These are phyloP conservation scores for Acipenser oxyrinchus DNA, from an alignment of 2,797 vertebrate genomes.

Conservation along the genomic window DNA sequence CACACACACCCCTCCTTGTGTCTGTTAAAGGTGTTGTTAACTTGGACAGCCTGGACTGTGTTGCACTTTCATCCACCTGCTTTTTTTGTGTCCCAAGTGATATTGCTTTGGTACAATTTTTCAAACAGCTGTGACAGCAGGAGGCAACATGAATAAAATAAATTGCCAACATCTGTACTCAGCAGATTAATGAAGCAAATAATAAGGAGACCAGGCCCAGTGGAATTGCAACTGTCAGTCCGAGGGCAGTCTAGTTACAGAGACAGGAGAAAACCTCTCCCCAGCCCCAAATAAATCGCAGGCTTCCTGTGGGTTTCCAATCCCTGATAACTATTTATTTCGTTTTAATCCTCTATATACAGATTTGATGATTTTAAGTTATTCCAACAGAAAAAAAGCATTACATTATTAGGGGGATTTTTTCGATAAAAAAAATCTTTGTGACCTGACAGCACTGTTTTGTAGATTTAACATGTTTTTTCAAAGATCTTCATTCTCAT, in stretches of 20 bases:
- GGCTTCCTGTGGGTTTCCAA: neutral
- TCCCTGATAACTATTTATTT: neutral
- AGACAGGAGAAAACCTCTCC: constrained; percentile 1
- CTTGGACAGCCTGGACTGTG: neutral
- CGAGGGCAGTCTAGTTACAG: constrained; percentile 19
- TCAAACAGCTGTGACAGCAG: constrained; percentile 51
- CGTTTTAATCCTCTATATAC: no score
- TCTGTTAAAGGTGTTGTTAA: neutral
- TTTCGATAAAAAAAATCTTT: no score
- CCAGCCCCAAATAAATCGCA: neutral
- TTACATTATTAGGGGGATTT: no score
- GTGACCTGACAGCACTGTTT: no score
- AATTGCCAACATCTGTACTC: constrained; percentile 55
- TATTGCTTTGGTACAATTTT: neutral
- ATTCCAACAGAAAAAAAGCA: no score
- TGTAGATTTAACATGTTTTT: no score
- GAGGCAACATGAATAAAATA: constrained; percentile 46
- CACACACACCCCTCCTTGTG: neutral
- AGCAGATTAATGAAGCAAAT: constrained; percentile 54
- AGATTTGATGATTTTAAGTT: no score
- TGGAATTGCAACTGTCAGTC: constrained; percentile 37
- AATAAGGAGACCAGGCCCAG: constrained; percentile 47
- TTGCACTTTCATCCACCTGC: neutral
- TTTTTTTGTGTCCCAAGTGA: neutral
- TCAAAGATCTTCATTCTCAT: no score